Percentiles rank a stretch among this genome's conserved stretches.
These are phyloP conservation scores for Caenorhabditis sp. DNA, from an alignment of 2,888 invertebrate species.

Conservation along the genomic window DNA sequence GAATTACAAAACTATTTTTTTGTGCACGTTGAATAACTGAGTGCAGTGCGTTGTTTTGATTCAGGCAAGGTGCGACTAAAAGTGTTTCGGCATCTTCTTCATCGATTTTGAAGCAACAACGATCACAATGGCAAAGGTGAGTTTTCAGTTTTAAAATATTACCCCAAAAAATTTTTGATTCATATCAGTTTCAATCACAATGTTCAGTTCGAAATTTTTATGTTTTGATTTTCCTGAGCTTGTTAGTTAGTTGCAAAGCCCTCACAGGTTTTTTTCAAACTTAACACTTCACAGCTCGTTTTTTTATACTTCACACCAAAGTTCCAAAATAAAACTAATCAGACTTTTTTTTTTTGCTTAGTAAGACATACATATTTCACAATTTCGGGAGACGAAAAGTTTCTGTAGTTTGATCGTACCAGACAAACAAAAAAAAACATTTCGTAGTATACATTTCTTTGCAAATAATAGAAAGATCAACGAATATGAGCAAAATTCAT, in stretches of 20 bases:
- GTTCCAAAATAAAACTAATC: no score
- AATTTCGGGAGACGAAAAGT: no score
- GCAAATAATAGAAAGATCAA: conserved; percentile 8
- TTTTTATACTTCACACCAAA: no score
- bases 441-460: background rate
- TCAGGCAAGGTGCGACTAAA: conserved; percentile 56
- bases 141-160: background rate
- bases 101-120: conserved; percentile 48
- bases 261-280: background rate
- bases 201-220: no score
- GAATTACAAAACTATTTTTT: background rate
- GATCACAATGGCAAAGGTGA: conserved; percentile 67
- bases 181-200: background rate
- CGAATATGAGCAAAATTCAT: no score
- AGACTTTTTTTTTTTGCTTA: no score
- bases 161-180: background rate
- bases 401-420: background rate
- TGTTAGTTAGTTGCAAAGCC: no score
- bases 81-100: conserved; percentile 45
- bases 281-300: background rate
- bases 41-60: conserved; percentile 42
- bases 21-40: conserved; percentile 8
- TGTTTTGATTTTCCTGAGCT: no score
- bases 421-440: background rate
- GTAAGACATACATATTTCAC: no score